Base-by-base conservation (phyloP, 2,888 invertebrate species). In the Balanococcus diminutus region DNA sequence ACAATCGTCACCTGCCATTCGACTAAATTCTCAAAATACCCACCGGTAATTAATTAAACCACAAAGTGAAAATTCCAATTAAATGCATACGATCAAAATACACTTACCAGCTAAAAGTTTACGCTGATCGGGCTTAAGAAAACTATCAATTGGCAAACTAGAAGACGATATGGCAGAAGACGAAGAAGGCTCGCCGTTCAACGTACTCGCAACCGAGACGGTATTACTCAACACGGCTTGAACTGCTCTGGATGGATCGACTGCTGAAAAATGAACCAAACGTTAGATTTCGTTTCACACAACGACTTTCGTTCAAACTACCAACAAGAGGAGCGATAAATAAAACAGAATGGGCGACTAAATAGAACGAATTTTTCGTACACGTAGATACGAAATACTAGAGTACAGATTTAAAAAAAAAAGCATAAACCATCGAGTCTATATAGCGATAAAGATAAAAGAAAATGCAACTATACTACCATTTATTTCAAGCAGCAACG, bases 141-240 rank as follows among this genome's bases (percentile, higher is more conserved):
- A 86, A 82, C 82, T 82, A 67, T 86, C 86, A 14, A 86, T 86
- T 9, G 81, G 86, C 82, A 86, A 82, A 82, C 86, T 86, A 39
- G 86, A 86, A 56, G 86, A 86, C 72, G 86, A 81, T 56, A 86
- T 86, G 36, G 86, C 81, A 28, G 86, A 56, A 28, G 86, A 81
- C 31, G 86, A 86, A 36, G 81, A 72, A n/a, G 72, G 81, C 16
- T 82, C 86, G 1, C 86, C 86, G 61, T 86, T 86, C 28, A 86
- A 67, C 39, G 86, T 61, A 31, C 81, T 86, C 2, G 86, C 81
- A 9, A 86, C 86, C 1, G 86, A 86, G 1, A 86, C 86, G 2
- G 82, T 36, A 51, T 86, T 86, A 56, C 82, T 86, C 42, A 86
- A 82, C 9, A 86, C 86, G 39, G 86, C 86, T 72, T 86, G 86